Conservation (phyloP, 2,797 vertebrate species). For the Sciurus vulgaris region DNA sequence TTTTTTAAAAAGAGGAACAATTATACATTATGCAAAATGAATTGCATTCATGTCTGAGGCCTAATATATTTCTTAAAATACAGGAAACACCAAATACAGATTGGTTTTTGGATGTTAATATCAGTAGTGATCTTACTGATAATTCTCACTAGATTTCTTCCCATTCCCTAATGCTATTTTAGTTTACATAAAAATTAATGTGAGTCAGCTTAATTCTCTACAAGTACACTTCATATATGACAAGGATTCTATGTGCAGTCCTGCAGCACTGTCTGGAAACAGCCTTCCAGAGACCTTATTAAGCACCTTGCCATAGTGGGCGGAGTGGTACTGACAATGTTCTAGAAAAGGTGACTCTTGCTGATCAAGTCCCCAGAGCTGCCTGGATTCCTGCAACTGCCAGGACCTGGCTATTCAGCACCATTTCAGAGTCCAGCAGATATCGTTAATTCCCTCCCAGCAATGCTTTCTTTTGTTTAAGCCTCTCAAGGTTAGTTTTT, state of each 20-base stretch:
- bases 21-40: neutral
- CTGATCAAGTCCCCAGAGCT: neutral
- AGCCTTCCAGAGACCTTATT: neutral
- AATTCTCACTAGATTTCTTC: neutral
- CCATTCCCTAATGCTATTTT: neutral
- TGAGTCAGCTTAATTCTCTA: neutral
- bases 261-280: neutral
- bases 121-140: neutral
- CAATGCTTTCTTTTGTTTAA: neutral
- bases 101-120: neutral
- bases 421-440: neutral
- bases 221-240: neutral
- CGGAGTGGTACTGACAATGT: neutral
- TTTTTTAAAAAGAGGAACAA: constrained; percentile 5
- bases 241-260: neutral
- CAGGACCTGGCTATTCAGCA: neutral
- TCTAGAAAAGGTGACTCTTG: neutral
- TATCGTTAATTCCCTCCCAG: neutral
- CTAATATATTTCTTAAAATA: neutral
- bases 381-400: neutral
- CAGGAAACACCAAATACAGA: neutral
- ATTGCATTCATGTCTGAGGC: neutral
- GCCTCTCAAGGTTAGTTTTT: neutral
- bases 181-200: neutral
- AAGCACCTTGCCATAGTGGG: neutral